Evolutionary conservation across 2,888 invertebrate genomes (phyloP), one percentile per base, ranked within the genome.

Genomic region (Chloroclystis v-ata): DNA sequence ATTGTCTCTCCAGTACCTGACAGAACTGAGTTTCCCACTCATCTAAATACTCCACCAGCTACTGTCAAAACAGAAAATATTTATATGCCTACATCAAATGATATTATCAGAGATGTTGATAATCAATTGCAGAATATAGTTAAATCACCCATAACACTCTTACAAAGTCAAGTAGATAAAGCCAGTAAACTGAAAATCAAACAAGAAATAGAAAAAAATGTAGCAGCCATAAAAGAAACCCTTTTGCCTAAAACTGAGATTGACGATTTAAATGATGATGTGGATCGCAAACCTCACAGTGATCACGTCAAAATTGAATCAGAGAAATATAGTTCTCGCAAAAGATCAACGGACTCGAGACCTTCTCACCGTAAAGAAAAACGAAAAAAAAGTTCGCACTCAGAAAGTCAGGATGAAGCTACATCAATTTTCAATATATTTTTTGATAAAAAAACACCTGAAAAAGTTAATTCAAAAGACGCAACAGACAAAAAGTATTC

Each of bases 321-420:
- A 43, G 49, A 57, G 10, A 72, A 74, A 58, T 63, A 63, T n/a
- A 49, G 72, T 50, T 66, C 80, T 14, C 71, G 83, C 9, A 87
- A 87, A 67, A 74, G 87, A 49, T 78, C 81, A 5, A 66, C 67
- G 50, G 84, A 87, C 13, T 78, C 83, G 63, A 79, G 72, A 61
- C 82, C 85, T 29, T 75, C 79, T 11, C 86, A 87, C 60, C 78
- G 86, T 32, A 87, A 86, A 71, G 87, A 87, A 69, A 87, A 87
- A 67, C 77, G 84, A 20, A 87, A 84, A 61, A 87, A 85, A 83
- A 68, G 43, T 12, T 68, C 63, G 50, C 57, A 67, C 12, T 62
- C 62, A 44, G 80, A 74, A 56, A 65, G 63, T 61, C 56, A 56
- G 44, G 74, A 78, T 49, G 32, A 59, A 25, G 52, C 69, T 43